A percentile compares a stretch with the other conserved stretches of the same genome.
phyloP scores from a whole-genome alignment of 2,113 vertebrate genomes.

The Hyperopisus bebe region DNA sequence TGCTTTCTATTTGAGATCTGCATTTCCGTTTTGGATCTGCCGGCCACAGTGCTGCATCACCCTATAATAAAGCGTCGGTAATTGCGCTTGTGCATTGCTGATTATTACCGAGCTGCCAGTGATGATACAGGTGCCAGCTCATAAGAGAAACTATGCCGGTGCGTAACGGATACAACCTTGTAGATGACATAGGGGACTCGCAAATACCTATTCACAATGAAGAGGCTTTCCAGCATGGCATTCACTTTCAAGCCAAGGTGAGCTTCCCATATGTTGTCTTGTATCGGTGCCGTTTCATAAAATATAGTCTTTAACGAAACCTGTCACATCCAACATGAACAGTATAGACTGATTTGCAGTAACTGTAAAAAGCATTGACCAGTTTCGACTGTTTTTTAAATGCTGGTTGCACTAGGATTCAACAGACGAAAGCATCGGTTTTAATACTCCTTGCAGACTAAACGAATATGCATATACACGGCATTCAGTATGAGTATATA shows the following conservation, averaged over 20 bases:
- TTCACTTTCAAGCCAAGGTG: conserved; percentile 87
- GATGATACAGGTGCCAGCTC: not conserved
- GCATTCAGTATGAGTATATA: not conserved
- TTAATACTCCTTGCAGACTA: not conserved
- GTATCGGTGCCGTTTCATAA: not conserved
- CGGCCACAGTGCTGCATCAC: not conserved
- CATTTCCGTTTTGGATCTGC: not conserved
- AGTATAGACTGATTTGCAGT: not conserved
- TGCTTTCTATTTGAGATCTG: not conserved
- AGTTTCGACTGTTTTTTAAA: not conserved
- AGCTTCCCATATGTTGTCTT: conserved; percentile 24
- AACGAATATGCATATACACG: not conserved
- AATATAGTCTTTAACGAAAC: not conserved
- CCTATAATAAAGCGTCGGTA: not conserved
- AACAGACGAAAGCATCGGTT: not conserved
- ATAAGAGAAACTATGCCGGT: conserved; percentile 56
- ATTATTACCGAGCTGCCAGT: not conserved
- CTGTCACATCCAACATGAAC: not conserved
- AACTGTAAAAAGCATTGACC: not conserved
- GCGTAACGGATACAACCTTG: conserved; percentile 84
- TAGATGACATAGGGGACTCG: conserved; percentile 80
- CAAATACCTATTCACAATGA: conserved; percentile 81
- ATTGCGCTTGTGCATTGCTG: not conserved
- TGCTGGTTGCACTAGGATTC: not conserved
- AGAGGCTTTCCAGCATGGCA: conserved; percentile 83